These are phyloP conservation scores for Sarcophaga rosellei DNA, from an alignment of 2,888 invertebrate species.

Conservation along the genomic window DNA sequence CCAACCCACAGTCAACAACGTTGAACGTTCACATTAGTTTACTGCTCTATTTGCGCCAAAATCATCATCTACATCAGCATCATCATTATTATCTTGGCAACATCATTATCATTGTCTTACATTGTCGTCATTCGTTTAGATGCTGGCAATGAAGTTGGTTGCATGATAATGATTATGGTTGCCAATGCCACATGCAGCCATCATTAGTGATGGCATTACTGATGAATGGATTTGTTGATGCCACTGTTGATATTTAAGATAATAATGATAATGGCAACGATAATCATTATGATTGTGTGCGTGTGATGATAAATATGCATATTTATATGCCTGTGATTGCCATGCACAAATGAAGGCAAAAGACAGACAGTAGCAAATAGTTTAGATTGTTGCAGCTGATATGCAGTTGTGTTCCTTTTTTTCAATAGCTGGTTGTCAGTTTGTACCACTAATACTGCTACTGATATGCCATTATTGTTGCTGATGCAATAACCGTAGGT, in stretches of 20 bases:
- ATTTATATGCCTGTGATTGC: constrained; percentile 22
- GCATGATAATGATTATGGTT: constrained; percentile 34
- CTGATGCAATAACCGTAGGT: constrained; percentile 29
- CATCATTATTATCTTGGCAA: constrained; percentile 5
- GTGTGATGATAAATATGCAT: constrained; percentile 2
- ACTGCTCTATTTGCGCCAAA: constrained; percentile 65
- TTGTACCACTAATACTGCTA: constrained; percentile 17
- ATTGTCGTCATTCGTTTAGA: constrained; percentile 4
- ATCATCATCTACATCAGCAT: constrained; percentile 37
- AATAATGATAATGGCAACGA: constrained; percentile 32
- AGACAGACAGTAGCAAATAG: constrained; percentile 35
- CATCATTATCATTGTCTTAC: neutral
- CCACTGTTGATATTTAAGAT: constrained; percentile 35
- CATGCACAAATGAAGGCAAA: neutral
- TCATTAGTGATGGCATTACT: constrained; percentile 42
- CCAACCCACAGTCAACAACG: neutral
- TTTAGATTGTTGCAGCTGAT: constrained; percentile 55
- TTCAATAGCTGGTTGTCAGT: neutral
- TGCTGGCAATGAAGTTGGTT: constrained; percentile 52
- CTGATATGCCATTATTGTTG: neutral
- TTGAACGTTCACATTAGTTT: constrained; percentile 46
- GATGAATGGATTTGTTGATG: constrained; percentile 27
- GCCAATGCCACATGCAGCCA: constrained; percentile 44
- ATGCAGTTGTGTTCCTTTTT: constrained; percentile 17
- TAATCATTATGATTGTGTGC: constrained; percentile 30